Evolutionary conservation across 2,888 invertebrate genomes (phyloP).

Genomic region (Aphidius colemani): DNA sequence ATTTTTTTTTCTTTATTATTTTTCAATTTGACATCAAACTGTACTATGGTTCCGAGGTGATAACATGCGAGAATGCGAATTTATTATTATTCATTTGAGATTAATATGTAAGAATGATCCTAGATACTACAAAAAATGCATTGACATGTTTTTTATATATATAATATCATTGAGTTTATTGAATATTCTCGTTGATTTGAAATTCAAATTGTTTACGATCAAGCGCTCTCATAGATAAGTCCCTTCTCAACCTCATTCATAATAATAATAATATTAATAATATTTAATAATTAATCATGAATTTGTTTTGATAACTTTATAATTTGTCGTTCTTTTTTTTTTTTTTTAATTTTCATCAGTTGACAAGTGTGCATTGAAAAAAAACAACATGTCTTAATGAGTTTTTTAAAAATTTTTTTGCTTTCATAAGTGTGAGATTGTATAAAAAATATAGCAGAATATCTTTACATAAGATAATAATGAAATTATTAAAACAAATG

Average conservation of each 20-base stretch:
- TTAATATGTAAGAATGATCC: slow-evolving; percentile 16
- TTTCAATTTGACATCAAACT: slow-evolving; percentile 30
- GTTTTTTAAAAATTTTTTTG: slow-evolving; percentile 6
- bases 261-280: too few relatives aligned
- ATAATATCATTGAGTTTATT: too few relatives aligned
- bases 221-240: slow-evolving; percentile 4
- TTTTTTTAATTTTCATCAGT: slow-evolving; percentile 2
- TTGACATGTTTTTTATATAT: too few relatives aligned
- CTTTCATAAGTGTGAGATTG: not conserved
- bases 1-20: slow-evolving; percentile 18
- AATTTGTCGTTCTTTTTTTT: not conserved
- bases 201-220: not conserved
- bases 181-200: not conserved
- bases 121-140: too few relatives aligned
- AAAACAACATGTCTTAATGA: not conserved
- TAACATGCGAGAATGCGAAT: slow-evolving; percentile 17
- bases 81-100: slow-evolving; percentile 16
- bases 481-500: not conserved
- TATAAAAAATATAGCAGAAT: slow-evolving; percentile 5
- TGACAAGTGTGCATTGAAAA: slow-evolving; percentile 9
- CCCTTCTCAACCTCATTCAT: slow-evolving; percentile 1
- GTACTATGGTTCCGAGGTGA: slow-evolving; percentile 29
- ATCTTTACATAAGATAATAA: slow-evolving; percentile 1
- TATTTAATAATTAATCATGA: slow-evolving; percentile 12
- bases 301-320: slow-evolving; percentile 4